A percentile compares a stretch with the other conserved stretches of the same genome.
Evolutionary conservation across 2,113 vertebrate species (phyloP).

Genomic region (Zosterops pallidus): DNA sequence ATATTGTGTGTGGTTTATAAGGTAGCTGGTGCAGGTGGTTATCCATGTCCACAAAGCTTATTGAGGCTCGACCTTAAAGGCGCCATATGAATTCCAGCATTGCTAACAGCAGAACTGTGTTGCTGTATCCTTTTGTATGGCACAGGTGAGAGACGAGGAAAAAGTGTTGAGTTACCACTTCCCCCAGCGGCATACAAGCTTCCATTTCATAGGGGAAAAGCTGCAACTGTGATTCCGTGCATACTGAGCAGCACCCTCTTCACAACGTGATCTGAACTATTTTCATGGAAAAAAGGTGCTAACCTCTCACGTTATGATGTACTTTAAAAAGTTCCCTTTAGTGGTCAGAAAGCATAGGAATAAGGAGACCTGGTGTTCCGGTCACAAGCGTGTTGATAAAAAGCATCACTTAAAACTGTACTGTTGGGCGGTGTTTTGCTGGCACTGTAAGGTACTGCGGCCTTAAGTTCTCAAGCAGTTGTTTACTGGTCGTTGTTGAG

Average conservation of each 20-base stretch:
- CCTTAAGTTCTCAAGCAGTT: fast-evolving
- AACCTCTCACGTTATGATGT: neutral
- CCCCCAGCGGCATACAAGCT: neutral
- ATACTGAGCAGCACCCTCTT: neutral
- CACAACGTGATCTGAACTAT: neutral
- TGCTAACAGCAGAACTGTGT: neutral
- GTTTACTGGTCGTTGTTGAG: neutral
- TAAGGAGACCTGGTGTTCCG: neutral
- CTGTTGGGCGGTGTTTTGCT: neutral
- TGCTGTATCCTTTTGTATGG: neutral
- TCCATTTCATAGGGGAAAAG: neutral
- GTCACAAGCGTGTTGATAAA: neutral
- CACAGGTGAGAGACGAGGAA: neutral
- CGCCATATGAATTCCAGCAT: fast-evolving
- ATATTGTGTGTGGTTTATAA: neutral
- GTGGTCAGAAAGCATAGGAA: fast-evolving
- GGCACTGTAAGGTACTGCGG: too few relatives aligned
- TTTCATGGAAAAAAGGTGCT: neutral
- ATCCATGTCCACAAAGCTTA: neutral
- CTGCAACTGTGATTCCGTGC: neutral
- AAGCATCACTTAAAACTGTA: fast-evolving
- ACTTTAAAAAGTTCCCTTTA: neutral
- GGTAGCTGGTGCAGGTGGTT: neutral
- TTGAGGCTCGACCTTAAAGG: neutral
- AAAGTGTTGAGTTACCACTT: neutral